Conservation (phyloP, 2,113 vertebrate species). For the Phalacrocorax carbo region DNA sequence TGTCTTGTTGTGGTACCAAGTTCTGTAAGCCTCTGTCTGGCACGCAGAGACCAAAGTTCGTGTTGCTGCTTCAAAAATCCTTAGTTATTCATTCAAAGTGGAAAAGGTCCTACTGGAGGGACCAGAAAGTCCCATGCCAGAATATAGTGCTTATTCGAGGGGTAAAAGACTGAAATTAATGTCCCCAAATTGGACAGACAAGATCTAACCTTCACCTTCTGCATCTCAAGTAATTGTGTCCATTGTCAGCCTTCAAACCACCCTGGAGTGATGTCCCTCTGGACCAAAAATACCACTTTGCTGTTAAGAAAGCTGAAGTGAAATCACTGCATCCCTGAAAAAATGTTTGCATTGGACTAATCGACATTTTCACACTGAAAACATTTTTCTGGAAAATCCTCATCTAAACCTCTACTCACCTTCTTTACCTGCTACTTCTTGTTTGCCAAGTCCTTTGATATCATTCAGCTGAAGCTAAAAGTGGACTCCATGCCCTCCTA, state of each 20-base stretch:
- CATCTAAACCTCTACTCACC: neutral
- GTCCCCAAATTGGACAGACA: neutral
- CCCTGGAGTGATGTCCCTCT: neutral
- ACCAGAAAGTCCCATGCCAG: neutral
- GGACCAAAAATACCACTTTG: neutral
- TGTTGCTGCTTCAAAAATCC: neutral
- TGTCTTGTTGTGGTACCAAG: neutral
- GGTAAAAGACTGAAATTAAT: neutral
- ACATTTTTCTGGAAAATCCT: neutral
- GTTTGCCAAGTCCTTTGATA: constrained; percentile 33
- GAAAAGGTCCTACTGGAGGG: neutral
- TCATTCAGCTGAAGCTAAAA: neutral
- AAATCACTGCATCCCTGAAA: neutral
- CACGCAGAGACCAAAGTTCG: neutral
- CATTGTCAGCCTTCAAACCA: neutral
- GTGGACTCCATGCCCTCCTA: constrained; percentile 5
- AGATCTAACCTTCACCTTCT: neutral
- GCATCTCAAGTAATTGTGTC: neutral
- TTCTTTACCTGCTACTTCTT: neutral
- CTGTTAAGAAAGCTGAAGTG: neutral
- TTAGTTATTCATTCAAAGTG: neutral
- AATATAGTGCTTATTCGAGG: neutral
- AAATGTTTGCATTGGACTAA: neutral
- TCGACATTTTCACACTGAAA: neutral
- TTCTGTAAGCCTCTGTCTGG: neutral